A percentile compares a stretch with the other conserved stretches of the same genome.
Conservation (phyloP, 2,797 vertebrate species). For the Peromyscus nudipes region DNA sequence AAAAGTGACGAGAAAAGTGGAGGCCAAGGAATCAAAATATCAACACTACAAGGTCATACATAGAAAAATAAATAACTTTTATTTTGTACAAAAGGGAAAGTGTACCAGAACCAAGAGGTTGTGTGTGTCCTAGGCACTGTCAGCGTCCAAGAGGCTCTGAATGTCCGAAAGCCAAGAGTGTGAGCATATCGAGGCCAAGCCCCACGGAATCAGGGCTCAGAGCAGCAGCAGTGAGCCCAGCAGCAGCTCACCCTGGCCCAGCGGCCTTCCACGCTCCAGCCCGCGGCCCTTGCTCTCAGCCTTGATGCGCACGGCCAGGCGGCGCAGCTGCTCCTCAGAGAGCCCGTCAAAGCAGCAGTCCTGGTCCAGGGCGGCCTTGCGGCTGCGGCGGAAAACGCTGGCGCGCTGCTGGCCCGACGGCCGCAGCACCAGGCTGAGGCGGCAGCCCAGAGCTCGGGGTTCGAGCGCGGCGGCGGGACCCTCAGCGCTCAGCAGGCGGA, state of each 20-base stretch:
- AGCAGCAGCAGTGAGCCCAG: constrained; percentile 52
- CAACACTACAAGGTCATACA: neutral
- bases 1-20: neutral
- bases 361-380: constrained; percentile 93
- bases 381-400: constrained; percentile 93
- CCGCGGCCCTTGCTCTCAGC: constrained; percentile 93
- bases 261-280: constrained; percentile 89
- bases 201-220: neutral
- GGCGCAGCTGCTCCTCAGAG: constrained; percentile 90
- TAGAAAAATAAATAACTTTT: constrained; percentile 70
- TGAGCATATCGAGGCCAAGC: constrained; percentile 72
- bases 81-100: constrained; percentile 45
- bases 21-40: neutral
- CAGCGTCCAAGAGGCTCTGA: neutral
- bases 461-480: constrained; percentile 91
- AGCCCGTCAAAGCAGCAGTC: constrained; percentile 95
- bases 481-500: constrained; percentile 94
- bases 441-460: constrained; percentile 93
- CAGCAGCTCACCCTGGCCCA: constrained; percentile 86
- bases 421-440: constrained; percentile 91
- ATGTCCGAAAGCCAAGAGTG: neutral
- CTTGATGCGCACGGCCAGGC: constrained; percentile 92
- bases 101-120: neutral
- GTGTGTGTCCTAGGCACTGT: neutral
- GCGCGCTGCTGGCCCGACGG: constrained; percentile 91